These are phyloP conservation scores for Manis pentadactyla DNA, from an alignment of 2,797 vertebrate genomes.

Conservation along the genomic window DNA sequence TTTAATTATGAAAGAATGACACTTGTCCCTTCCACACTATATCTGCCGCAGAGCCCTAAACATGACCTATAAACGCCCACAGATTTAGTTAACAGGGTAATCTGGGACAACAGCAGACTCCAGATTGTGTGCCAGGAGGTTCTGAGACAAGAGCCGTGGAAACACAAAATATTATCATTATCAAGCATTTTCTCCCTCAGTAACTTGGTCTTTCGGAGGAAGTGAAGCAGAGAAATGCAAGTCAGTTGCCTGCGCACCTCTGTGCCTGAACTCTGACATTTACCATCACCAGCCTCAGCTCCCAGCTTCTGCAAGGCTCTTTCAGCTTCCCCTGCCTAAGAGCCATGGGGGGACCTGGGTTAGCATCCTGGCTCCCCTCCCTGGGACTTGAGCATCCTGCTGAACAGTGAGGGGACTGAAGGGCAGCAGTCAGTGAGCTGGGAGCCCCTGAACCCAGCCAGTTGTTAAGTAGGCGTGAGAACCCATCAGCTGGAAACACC, in stretches of 20 bases:
- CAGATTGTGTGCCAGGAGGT: conserved; percentile 31
- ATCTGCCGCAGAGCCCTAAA: conserved; percentile 49
- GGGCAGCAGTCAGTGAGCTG: conserved; percentile 45
- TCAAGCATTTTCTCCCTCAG: conserved; percentile 49
- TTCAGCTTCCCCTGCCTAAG: not conserved
- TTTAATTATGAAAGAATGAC: conserved; percentile 46
- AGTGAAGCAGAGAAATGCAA: conserved; percentile 57
- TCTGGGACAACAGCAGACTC: conserved; percentile 25
- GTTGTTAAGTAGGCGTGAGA: conserved; percentile 80
- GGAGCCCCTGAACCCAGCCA: conserved; percentile 69
- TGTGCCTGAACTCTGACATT: conserved; percentile 51
- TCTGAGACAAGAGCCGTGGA: conserved; percentile 42
- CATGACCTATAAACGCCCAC: conserved; percentile 32
- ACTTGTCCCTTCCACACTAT: not conserved
- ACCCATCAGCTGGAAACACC: conserved; percentile 79
- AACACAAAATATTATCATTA: conserved; percentile 66
- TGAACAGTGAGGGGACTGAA: not conserved
- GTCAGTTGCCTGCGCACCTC: conserved; percentile 45
- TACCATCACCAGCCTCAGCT: not conserved
- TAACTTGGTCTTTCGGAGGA: conserved; percentile 63
- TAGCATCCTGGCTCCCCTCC: not conserved
- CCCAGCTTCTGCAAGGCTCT: not conserved
- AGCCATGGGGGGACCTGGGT: not conserved
- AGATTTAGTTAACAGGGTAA: conserved; percentile 1
- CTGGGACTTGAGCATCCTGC: not conserved